Percentiles rank a stretch among this genome's conserved stretches.
phyloP scores from a whole-genome alignment of 2,797 vertebrate species.

The Phrynocephalus forsythii region DNA sequence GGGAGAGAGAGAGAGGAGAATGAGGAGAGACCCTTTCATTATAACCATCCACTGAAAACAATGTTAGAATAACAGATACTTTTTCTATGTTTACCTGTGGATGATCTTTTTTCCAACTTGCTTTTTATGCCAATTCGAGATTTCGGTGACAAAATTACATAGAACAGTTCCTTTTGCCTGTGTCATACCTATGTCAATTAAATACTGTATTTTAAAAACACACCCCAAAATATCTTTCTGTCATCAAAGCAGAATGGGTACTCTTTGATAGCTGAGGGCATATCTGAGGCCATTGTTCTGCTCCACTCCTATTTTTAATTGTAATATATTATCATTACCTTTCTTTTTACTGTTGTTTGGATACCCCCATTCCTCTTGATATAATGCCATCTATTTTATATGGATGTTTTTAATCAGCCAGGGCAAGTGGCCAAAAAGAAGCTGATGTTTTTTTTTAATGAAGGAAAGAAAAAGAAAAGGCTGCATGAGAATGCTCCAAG shows the following conservation, averaged over 20 bases:
- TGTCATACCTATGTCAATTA: slow-evolving; percentile 69
- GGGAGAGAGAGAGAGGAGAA: no score
- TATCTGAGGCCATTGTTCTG: slow-evolving; percentile 67
- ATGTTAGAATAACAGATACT: slow-evolving; percentile 58
- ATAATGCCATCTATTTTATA: slow-evolving; percentile 58
- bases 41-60: slow-evolving; percentile 41
- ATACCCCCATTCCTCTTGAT: background rate
- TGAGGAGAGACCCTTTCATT: slow-evolving; percentile 60
- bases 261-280: slow-evolving; percentile 72
- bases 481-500: slow-evolving; percentile 66
- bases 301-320: slow-evolving; percentile 70
- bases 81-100: slow-evolving; percentile 39
- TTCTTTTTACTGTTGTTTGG: slow-evolving; percentile 66
- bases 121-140: slow-evolving; percentile 72
- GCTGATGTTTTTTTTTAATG: slow-evolving; percentile 7
- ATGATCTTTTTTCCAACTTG: slow-evolving; percentile 63
- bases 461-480: slow-evolving; percentile 47
- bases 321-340: slow-evolving; percentile 68
- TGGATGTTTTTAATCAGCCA: slow-evolving; percentile 60
- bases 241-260: slow-evolving; percentile 73
- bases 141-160: slow-evolving; percentile 79
- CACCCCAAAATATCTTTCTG: slow-evolving; percentile 11
- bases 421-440: slow-evolving; percentile 19
- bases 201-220: slow-evolving; percentile 68
- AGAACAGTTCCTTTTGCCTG: slow-evolving; percentile 78